A percentile compares a stretch with the other conserved stretches of the same genome.
Conservation (phyloP, 2,797 vertebrate genomes). For the Chromis chromis region DNA sequence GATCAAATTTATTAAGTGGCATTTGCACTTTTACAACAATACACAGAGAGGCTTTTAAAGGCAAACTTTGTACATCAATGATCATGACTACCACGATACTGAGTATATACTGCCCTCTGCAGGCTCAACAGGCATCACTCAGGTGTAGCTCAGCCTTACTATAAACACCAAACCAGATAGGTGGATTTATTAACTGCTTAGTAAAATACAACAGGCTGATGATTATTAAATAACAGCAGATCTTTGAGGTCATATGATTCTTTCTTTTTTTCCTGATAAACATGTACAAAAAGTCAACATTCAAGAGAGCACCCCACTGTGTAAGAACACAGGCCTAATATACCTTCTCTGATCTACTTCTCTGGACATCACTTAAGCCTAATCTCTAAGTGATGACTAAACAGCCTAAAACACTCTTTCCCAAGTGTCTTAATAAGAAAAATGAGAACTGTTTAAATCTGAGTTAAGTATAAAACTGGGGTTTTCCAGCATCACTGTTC, state of each 20-base stretch:
- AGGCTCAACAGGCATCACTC: constrained; percentile 25
- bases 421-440: not conserved
- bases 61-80: not conserved
- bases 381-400: constrained; percentile 1
- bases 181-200: not conserved
- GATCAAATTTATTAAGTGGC: not conserved
- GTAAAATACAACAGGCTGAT: not conserved
- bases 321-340: not conserved
- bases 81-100: not conserved
- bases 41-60: not conserved
- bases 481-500: not conserved
- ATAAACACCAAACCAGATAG: not conserved
- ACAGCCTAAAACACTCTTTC: not conserved
- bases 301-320: not conserved
- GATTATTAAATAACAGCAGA: not conserved
- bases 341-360: too few relatives aligned
- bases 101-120: constrained; percentile 44
- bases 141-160: fast-evolving
- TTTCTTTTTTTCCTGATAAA: constrained; percentile 36
- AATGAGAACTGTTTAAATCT: not conserved
- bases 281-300: constrained; percentile 21
- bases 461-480: not conserved
- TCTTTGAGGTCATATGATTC: constrained; percentile 5
- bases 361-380: not conserved
- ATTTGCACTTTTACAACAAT: not conserved